phyloP scores from a whole-genome alignment of 1,140 invertebrate species.

The Drosophila simulans region DNA sequence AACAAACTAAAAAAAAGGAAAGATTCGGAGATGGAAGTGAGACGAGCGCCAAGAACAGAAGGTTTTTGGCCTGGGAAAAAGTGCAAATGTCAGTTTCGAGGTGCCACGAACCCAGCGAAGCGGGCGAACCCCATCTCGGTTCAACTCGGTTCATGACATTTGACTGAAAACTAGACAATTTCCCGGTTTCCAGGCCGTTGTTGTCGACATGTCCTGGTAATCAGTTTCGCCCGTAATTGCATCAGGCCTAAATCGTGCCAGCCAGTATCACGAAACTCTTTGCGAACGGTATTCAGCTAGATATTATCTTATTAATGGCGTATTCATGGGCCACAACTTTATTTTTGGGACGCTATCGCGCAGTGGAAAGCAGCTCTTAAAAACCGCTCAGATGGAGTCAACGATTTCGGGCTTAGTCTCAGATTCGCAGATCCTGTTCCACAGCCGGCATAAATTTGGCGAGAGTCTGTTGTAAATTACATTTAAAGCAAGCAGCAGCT shows the following conservation, averaged over 20 bases:
- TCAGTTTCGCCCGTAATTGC: conserved; percentile 50
- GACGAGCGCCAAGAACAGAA: conserved; percentile 7
- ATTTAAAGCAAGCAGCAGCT: conserved; percentile 78
- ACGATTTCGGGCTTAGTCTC: conserved; percentile 24
- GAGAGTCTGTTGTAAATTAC: conserved; percentile 75
- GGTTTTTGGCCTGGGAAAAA: conserved; percentile 51
- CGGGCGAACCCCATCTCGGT: neutral
- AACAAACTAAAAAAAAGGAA: conserved; percentile 28
- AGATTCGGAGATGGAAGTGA: conserved; percentile 6
- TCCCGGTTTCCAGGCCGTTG: conserved; percentile 10
- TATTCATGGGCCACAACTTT: conserved; percentile 41
- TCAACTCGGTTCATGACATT: conserved; percentile 54
- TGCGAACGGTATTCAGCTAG: conserved; percentile 5
- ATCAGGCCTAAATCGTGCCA: conserved; percentile 12
- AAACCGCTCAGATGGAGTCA: conserved; percentile 33
- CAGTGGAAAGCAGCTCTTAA: conserved; percentile 19
- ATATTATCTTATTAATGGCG: conserved; percentile 42
- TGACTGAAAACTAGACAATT: conserved; percentile 62
- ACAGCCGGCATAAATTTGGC: conserved; percentile 66
- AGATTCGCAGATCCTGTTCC: conserved; percentile 23
- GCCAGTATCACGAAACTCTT: conserved; percentile 5
- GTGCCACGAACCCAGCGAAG: conserved; percentile 26
- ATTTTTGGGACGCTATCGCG: conserved; percentile 9
- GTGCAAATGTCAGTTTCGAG: conserved; percentile 78
- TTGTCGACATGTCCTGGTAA: conserved; percentile 37